A percentile compares a stretch with the other conserved stretches of the same genome.
phyloP scores from a whole-genome alignment of 2,797 vertebrate genomes.

The Gallirallus australis region DNA sequence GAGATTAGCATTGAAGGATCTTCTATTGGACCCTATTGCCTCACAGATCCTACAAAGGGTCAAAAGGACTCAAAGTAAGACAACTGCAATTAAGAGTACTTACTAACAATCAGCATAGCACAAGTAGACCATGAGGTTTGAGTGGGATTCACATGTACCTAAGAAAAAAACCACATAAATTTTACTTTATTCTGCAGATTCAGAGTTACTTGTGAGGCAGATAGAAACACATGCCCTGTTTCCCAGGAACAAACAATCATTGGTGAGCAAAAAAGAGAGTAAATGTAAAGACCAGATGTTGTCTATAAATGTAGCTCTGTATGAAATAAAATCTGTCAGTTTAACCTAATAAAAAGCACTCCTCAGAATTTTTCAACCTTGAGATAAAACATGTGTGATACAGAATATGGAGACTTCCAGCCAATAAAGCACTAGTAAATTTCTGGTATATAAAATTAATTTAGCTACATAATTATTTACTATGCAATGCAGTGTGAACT shows the following conservation, averaged over 20 bases:
- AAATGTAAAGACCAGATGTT: conserved; percentile 51
- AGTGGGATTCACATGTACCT: background rate
- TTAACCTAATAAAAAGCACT: conserved; percentile 57
- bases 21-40: background rate
- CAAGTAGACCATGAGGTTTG: background rate
- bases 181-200: background rate
- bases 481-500: background rate
- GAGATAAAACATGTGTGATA: conserved; percentile 49
- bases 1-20: background rate
- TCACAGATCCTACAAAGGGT: background rate
- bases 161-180: background rate
- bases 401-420: conserved; percentile 1
- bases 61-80: conserved; percentile 11
- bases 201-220: background rate
- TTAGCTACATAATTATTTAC: conserved; percentile 28
- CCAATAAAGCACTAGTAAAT: background rate
- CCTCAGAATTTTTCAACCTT: conserved; percentile 44
- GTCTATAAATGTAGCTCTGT: conserved; percentile 22
- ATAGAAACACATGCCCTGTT: background rate
- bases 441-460: conserved; percentile 23
- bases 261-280: background rate
- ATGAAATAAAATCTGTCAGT: conserved; percentile 44
- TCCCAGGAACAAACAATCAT: background rate
- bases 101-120: background rate
- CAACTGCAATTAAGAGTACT: background rate